Conservation (phyloP, 2,797 vertebrate genomes). For the Pelobates cultripes region DNA sequence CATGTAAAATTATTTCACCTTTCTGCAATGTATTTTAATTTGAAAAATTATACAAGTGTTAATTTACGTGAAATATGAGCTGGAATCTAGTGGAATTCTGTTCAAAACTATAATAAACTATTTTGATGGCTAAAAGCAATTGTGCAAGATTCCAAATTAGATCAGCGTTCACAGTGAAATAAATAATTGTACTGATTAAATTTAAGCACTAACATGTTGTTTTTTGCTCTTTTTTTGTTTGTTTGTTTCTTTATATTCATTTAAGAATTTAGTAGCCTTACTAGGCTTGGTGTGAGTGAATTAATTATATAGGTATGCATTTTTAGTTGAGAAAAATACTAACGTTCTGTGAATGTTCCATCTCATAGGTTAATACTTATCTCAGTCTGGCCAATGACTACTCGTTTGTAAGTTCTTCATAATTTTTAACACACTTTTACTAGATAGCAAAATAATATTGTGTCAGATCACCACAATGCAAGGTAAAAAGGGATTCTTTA, state of each 20-base stretch:
- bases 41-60: too few relatives aligned
- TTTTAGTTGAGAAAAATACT: neutral
- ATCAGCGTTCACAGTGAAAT: conserved; percentile 43
- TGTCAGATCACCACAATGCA: neutral
- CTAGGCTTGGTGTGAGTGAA: neutral
- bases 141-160: neutral
- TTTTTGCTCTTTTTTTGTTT: neutral
- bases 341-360: neutral
- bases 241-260: neutral
- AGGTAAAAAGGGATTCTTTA: too few relatives aligned
- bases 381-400: neutral
- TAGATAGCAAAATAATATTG: conserved; percentile 5
- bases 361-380: conserved; percentile 11
- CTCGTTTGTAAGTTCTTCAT: neutral
- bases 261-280: neutral
- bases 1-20: neutral
- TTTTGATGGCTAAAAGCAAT: neutral
- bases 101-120: too few relatives aligned
- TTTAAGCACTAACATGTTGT: neutral
- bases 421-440: neutral
- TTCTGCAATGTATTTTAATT: neutral
- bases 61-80: too few relatives aligned
- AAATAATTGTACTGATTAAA: neutral
- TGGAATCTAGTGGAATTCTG: too few relatives aligned
- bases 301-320: neutral